Base-by-base conservation (phyloP, 2,888 invertebrate genomes). In the Sipunculus nudus region DNA sequence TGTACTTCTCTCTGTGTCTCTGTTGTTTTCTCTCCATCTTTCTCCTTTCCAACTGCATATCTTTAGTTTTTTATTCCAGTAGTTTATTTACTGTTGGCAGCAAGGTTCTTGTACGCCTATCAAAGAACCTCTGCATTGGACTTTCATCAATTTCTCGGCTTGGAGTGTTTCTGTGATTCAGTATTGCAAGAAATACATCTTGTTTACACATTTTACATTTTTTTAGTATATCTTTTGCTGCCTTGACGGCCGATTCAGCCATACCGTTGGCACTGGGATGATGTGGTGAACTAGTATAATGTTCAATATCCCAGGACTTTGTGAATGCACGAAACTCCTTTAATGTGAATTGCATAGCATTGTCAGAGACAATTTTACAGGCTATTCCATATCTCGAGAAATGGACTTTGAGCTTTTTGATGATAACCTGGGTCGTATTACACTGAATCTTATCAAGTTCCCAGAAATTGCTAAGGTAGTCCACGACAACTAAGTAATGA, bases 201-300 rank as follows among this genome's bases (percentile, higher is more conserved):
- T 39, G 5, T 16, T 41, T 23, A 5, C 21, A 5, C 29, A 4
- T 6, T 3, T 6, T 16, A 21, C 47, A 52, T 32, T 66, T 69
- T 10, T 16, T 53, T n/a, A 71, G 41, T 1, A 71, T 28, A 13
- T 28, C 41, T 43, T 71, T 74, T 0, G 55, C 50, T 1, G 52
- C 68, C 45, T 67, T 64, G 1, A 73, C 72, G 10, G 58, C 62
- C 16, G 43, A 49, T 41, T 72, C 72, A 1, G 63, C 68, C 8
- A 63, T 50, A 10, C 72, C 70, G 48, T 72, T 73, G 8, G 56
- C 46, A 21, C 64, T 54, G 13, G 60, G 59, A 39, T 67, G 60
- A 10, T 47, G 40, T 1, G 68, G 69, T n/a, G 59, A 57, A 6
- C 57, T 59, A 10, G 66, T 67, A 6, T 52, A 21, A 57, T 68